Evolutionary conservation across 2,888 invertebrate species (phyloP), one percentile per base, ranked within the genome.

Genomic region (Lasioglossum pauxillum): DNA sequence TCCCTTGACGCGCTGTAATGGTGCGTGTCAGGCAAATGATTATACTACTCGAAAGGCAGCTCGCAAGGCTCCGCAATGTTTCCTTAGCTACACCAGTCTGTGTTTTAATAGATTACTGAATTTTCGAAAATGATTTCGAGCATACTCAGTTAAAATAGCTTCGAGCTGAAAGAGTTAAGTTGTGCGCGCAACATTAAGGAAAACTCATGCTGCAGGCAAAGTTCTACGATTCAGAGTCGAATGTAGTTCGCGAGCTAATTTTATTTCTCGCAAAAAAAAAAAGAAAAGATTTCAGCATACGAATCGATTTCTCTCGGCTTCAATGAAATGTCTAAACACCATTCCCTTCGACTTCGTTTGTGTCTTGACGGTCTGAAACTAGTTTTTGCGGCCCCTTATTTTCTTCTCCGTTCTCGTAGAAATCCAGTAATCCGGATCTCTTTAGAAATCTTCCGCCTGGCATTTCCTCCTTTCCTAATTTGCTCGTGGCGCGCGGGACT

Each of bases 341-440:
- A n/a, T 35, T 38, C 19, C 27, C 69, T 71, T n/a, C 49, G 69
- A 78, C 53, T 78, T 53, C n/a, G 46, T 46, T 53, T 49, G 5
- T 38, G 69, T 71, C 53, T 53, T 53, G 38, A 53, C 19, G 38
- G 12, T 35, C 23, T n/a, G 69, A 72, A 57, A 71, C 49, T 19
- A 78, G 71, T 57, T 72, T 72, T 41, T 44, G 53, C 53, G 16
- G 31, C 27, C 27, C 53, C 71, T 57, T 57, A 57, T 71, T 78
- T 49, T 31, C 78, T 69, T 57, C 49, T 8, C 41, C 41, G 72
- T 71, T 72, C 78, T 72, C 41, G 41, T 41, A 57, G 78, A 31
- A 72, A 78, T 78, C 44, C 71, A 41, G 78, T 72, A 78, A 78
- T 72, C 78, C 78, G 38, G 72, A 78, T 72, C 78, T 78, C 72